Evolutionary conservation across 2,113 vertebrate species (phyloP), one percentile per base, ranked within the genome.

Genomic region (Amblyopsis rosae): DNA sequence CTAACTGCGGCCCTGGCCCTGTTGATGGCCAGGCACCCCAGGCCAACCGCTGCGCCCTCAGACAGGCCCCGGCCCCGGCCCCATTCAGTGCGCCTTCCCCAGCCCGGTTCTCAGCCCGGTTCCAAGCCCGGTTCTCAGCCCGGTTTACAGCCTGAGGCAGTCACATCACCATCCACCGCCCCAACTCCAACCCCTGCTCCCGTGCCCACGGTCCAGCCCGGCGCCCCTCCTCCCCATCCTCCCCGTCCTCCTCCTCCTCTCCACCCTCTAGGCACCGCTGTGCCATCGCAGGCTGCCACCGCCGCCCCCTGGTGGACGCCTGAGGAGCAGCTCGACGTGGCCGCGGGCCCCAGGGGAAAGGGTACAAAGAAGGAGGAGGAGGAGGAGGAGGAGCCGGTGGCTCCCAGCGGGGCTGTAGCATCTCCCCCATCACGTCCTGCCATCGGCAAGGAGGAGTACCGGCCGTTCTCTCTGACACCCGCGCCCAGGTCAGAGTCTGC

Each of bases 171-270:
- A 53, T 2, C 11, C 55, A 2, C 16, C 17, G 19, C 13, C 16
- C 53, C 13, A 17, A 3, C 15, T 15, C 6, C 51, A 54, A 1
- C 79, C 82, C 92, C 77, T 13, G 51, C 51, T n/a, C 26, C 26
- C 26, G 35, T 55, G 3, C 53, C 53, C 13, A 4, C 53, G 16
- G 11, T 7, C 49, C 49, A 15, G 49, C 49, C 9, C 9, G 11
- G 93, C 93, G 81, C 7, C 15, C 19, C 7, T 5, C 35, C 11
- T 26, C 3, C 62, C 9, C 41, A 1, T 1, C 41, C 15, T 26
- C 26, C 26, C 3, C 26, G 2, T 26, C 26, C 26, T 33, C 19
- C 7, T 5, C 35, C 11, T 26, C 3, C 62, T 8, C 41, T 8
- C 59, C 15, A 15, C 3, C 47, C 12, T 19, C 1, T 9, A 0